A percentile compares a stretch with the other conserved stretches of the same genome.
These are phyloP conservation scores for Apodemia zela DNA, from an alignment of 2,888 invertebrate genomes.

Conservation along the genomic window DNA sequence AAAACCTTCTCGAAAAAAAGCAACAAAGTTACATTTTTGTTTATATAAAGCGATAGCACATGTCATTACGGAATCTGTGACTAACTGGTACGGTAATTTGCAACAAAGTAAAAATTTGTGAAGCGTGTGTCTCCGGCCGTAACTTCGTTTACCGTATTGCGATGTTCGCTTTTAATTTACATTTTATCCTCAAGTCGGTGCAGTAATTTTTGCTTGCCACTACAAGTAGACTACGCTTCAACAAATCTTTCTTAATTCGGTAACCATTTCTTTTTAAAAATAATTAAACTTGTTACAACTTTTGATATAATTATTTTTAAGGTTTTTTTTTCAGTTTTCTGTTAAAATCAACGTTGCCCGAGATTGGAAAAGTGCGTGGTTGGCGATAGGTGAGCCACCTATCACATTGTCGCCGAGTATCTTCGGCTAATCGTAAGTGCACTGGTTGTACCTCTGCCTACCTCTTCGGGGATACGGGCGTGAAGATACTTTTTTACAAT, in stretches of 20 bases:
- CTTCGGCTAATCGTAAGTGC: too few relatives aligned
- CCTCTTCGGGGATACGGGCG: too few relatives aligned
- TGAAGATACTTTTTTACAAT: too few relatives aligned
- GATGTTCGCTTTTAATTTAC: slow-evolving; percentile 49
- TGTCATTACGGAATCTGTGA: not conserved
- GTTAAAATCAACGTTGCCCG: too few relatives aligned
- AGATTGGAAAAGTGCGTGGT: too few relatives aligned
- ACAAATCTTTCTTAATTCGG: not conserved
- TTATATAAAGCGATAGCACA: not conserved
- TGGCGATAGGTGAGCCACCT: too few relatives aligned
- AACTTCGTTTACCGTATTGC: slow-evolving; percentile 36
- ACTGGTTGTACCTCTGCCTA: too few relatives aligned
- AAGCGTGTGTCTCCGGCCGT: slow-evolving; percentile 14
- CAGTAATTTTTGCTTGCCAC: slow-evolving; percentile 50
- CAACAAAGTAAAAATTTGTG: slow-evolving; percentile 6
- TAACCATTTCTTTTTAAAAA: not conserved
- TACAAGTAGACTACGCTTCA: slow-evolving; percentile 19
- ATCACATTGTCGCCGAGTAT: too few relatives aligned
- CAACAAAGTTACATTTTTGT: not conserved
- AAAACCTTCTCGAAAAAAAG: not conserved
- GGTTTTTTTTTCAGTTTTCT: too few relatives aligned
- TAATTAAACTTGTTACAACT: too few relatives aligned
- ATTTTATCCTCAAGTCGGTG: slow-evolving; percentile 45
- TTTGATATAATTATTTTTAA: too few relatives aligned
- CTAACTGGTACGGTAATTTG: not conserved